A percentile compares a stretch with the other conserved stretches of the same genome.
phyloP scores from a whole-genome alignment of 2,113 vertebrate species.

The Prionailurus viverrinus region DNA sequence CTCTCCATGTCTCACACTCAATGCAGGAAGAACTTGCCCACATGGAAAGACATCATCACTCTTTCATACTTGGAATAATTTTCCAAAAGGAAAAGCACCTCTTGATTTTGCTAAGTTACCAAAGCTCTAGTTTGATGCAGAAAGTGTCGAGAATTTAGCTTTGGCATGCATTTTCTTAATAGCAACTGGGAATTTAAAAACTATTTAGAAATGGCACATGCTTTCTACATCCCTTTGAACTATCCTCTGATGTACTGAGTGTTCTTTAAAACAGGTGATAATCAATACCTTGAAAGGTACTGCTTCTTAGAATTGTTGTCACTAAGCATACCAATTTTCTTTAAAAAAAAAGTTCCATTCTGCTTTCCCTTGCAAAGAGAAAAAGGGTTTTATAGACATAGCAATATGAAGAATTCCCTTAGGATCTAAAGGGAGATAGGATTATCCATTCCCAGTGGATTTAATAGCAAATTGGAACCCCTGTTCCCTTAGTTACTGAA shows the following conservation, averaged over 20 bases:
- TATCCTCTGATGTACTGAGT: background rate
- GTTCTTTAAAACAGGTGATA: slow-evolving; percentile 55
- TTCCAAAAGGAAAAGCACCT: background rate
- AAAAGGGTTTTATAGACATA: background rate
- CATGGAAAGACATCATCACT: background rate
- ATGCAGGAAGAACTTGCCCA: background rate
- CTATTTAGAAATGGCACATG: background rate
- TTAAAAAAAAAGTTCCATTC: background rate
- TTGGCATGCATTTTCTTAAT: slow-evolving; percentile 26
- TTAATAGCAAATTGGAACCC: slow-evolving; percentile 51
- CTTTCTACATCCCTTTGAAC: background rate
- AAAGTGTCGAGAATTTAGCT: background rate
- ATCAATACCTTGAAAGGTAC: background rate
- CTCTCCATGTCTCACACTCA: background rate
- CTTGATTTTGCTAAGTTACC: slow-evolving; percentile 35
- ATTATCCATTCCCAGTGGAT: background rate
- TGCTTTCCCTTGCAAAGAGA: background rate
- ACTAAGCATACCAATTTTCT: background rate
- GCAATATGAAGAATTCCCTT: slow-evolving; percentile 1
- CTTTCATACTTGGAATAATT: slow-evolving; percentile 31
- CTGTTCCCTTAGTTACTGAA: slow-evolving; percentile 73
- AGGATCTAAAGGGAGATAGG: background rate
- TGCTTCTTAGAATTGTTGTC: slow-evolving; percentile 43
- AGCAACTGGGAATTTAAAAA: slow-evolving; percentile 52
- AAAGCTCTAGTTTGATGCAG: background rate